These are phyloP conservation scores for Hoplodrina blanda DNA, from an alignment of 2,888 invertebrate species.

Conservation along the genomic window DNA sequence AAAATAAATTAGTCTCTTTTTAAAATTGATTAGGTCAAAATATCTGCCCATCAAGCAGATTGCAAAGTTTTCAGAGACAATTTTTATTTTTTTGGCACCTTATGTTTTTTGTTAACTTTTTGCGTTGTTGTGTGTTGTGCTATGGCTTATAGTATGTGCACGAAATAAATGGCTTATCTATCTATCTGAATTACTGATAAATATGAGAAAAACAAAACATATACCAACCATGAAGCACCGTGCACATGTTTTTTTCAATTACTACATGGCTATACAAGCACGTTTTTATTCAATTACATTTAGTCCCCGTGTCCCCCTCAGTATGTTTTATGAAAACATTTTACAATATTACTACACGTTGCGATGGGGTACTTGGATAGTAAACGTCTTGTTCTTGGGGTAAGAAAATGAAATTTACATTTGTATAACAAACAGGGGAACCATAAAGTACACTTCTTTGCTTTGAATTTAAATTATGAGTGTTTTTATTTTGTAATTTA, in stretches of 20 bases:
- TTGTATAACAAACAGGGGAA: conserved; percentile 69
- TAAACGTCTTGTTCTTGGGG: conserved; percentile 72
- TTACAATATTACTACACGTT: conserved; percentile 76
- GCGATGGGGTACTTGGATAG: conserved; percentile 71
- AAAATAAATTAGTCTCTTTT: too few relatives aligned
- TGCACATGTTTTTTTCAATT: conserved; percentile 67
- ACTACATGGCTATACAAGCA: conserved; percentile 63
- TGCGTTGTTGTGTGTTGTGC: too few relatives aligned
- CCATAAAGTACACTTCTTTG: conserved; percentile 64
- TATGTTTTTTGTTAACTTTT: too few relatives aligned
- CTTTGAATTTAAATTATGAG: conserved; percentile 63
- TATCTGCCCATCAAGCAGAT: not conserved
- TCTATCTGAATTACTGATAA: not conserved
- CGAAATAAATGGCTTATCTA: too few relatives aligned
- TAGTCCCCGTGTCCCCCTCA: conserved; percentile 74
- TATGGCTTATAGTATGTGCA: too few relatives aligned
- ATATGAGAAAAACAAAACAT: not conserved
- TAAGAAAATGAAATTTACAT: conserved; percentile 74
- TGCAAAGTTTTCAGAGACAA: not conserved
- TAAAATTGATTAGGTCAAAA: not conserved
- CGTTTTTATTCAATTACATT: conserved; percentile 84
- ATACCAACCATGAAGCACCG: conserved; percentile 32
- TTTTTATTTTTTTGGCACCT: too few relatives aligned
- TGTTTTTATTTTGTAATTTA: conserved; percentile 54
- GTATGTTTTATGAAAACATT: conserved; percentile 82